Evolutionary conservation across 2,797 vertebrate genomes (phyloP), one percentile per base, ranked within the genome.

Genomic region (Sebastiscus albofasciatus): DNA sequence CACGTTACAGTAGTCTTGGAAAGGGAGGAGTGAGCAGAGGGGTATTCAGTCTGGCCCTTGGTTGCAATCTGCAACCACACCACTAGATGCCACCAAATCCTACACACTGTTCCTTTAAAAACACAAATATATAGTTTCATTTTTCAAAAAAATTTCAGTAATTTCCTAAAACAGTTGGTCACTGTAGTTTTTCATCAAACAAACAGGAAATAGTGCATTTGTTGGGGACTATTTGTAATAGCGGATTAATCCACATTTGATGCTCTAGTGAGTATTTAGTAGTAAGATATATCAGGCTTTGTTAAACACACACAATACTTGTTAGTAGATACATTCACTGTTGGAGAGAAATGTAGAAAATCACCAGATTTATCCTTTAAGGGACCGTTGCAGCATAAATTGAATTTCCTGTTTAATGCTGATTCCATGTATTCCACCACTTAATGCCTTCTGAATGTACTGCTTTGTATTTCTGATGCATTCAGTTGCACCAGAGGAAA

Each of bases 371-470:
- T 5, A 3, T 69, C 31, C 8, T 69, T 60, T 60, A 16, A 29
- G 13, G 60, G n/a, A 10, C 3, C 4, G 5, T 29, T 54, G 14
- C 52, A 16, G 26, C 69, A 59, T 1, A 52, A 27, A 26, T 39
- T 22, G 8, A 70, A 26, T 22, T 62, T 56, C 33, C 60, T 52
- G 22, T 77, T 59, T 20, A 4, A 29, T 46, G 31, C 42, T 20
- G 0, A 2, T 13, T 26, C 65, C 62, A 9, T 58, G 52, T 61
- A 4, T 24, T 65, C 52, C 78, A 46, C 70, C 79, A 55, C 56
- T 13, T 34, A 12, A 31, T 36, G 83, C 70, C 82, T 70, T 75
- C 79, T 67, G 55, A 81, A 67, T 39, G 66, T 65, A 12, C 66
- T n/a, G 75, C 60, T 73, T 8, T 49, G 24, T 67, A 2, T 62